Evolutionary conservation across 2,888 invertebrate genomes (phyloP).

Genomic region (Amiota minor): DNA sequence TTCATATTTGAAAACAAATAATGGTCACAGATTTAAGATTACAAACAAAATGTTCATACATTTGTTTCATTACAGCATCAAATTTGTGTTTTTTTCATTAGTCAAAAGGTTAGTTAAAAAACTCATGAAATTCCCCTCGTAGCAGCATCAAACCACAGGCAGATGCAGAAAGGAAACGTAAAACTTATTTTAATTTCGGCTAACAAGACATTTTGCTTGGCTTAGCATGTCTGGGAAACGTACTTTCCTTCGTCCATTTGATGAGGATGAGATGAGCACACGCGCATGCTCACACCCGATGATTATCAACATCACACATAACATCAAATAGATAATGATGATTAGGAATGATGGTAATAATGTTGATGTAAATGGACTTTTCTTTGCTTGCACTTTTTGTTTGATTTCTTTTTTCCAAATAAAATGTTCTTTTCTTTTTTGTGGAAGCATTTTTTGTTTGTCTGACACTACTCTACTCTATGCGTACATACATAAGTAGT

Average conservation of each 20-base stretch:
- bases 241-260: not conserved
- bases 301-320: no score
- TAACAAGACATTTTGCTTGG: constrained; percentile 21
- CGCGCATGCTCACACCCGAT: no score
- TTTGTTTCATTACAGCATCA: no score
- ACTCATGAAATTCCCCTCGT: no score
- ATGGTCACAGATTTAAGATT: no score
- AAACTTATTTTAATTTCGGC: constrained; percentile 30
- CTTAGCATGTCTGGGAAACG: not conserved
- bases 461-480: not conserved
- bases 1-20: no score
- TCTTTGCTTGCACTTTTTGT: constrained; percentile 3
- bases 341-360: not conserved
- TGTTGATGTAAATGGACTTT: constrained; percentile 7
- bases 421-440: not conserved
- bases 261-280: not conserved
- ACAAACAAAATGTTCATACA: no score
- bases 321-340: no score
- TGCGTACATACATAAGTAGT: not conserved
- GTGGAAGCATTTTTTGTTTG: not conserved
- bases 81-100: no score
- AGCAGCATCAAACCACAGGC: constrained; percentile 10
- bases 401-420: not conserved
- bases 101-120: no score
- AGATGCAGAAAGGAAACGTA: constrained; percentile 18